These are phyloP conservation scores for Aspidiotus destructor DNA, from an alignment of 2,888 invertebrate species.

Conservation along the genomic window DNA sequence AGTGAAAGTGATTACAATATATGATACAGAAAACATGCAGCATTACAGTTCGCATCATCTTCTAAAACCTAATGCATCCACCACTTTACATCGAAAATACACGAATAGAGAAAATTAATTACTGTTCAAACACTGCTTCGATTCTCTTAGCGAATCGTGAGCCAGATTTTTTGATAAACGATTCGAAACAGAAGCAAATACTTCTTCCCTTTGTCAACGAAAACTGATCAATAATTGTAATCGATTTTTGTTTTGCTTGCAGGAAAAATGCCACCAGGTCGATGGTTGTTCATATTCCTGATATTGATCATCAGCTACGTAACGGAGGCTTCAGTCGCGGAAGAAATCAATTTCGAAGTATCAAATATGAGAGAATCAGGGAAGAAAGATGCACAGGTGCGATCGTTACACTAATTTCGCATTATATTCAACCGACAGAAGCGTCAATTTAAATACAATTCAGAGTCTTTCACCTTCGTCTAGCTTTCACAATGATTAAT, in stretches of 20 bases:
- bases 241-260: not conserved
- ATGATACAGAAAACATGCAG: not conserved
- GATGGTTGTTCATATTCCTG: conserved; percentile 2
- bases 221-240: not conserved
- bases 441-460: not conserved
- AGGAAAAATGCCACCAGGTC: conserved; percentile 8
- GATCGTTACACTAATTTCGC: not conserved
- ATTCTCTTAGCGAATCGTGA: too few species aligned
- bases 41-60: conserved; percentile 15
- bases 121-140: too few species aligned
- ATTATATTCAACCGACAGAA: not conserved
- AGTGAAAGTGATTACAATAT: conserved; percentile 20
- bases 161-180: too few species aligned
- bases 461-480: not conserved
- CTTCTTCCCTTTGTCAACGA: too few species aligned
- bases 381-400: not conserved
- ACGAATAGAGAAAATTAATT: too few species aligned
- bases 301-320: conserved; percentile 1
- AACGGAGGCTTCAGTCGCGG: conserved; percentile 12
- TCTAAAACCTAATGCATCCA: conserved; percentile 7
- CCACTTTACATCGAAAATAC: not conserved
- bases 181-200: too few species aligned
- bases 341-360: conserved; percentile 11
- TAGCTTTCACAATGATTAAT: too few species aligned
- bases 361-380: conserved; percentile 13